These are phyloP conservation scores for Setipinna tenuifilis DNA, from an alignment of 2,797 vertebrate genomes.

Conservation along the genomic window DNA sequence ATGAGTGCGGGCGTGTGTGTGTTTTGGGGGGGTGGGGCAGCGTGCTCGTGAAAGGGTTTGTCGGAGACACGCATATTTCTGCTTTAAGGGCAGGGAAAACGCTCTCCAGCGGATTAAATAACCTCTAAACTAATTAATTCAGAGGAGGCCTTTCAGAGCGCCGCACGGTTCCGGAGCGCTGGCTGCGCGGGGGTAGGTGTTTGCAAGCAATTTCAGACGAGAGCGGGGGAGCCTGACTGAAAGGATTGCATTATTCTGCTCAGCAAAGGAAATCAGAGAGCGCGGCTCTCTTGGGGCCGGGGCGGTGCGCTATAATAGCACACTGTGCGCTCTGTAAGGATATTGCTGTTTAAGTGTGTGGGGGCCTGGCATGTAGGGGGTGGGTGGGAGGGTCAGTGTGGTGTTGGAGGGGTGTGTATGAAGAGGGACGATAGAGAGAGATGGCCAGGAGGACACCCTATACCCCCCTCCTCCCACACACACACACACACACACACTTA, in stretches of 20 bases:
- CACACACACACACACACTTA: too few relatives aligned
- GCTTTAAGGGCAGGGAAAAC: constrained; percentile 18
- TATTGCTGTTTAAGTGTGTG: constrained; percentile 50
- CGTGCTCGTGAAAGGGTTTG: constrained; percentile 6
- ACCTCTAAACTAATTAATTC: constrained; percentile 65
- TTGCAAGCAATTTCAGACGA: constrained; percentile 46
- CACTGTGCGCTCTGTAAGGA: constrained; percentile 48
- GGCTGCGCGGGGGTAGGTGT: constrained; percentile 45
- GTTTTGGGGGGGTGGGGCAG: not conserved
- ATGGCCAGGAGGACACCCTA: not conserved
- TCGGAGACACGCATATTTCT: constrained; percentile 24
- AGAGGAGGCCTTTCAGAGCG: constrained; percentile 57
- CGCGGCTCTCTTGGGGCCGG: constrained; percentile 57
- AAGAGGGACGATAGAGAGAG: not conserved
- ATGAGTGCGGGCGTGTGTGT: not conserved
- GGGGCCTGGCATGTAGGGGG: not conserved
- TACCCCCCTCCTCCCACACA: not conserved
- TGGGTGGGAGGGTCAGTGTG: not conserved
- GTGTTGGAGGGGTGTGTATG: constrained; percentile 18
- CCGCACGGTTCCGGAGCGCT: constrained; percentile 46
- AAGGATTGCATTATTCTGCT: constrained; percentile 61
- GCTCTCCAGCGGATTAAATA: constrained; percentile 60
- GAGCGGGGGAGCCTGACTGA: constrained; percentile 54
- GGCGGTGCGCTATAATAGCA: constrained; percentile 57
- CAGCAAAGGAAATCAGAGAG: constrained; percentile 61